These are phyloP conservation scores for Meta bourneti DNA, from an alignment of 2,888 invertebrate species.

Conservation along the genomic window DNA sequence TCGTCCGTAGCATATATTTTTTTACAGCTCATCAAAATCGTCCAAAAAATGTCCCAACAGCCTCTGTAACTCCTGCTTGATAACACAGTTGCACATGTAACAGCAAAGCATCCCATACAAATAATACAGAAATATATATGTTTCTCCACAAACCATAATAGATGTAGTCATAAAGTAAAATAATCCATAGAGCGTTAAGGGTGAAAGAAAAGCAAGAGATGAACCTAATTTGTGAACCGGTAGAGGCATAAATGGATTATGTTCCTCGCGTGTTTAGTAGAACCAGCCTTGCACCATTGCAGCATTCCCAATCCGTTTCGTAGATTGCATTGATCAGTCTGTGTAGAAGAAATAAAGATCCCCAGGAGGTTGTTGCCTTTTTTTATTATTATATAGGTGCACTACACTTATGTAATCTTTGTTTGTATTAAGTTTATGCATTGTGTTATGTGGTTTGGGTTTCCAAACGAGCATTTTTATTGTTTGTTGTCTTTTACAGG, in stretches of 20 bases:
- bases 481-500: neutral
- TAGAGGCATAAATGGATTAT: slow-evolving; percentile 40
- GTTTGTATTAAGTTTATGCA: neutral
- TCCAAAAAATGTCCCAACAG: no score
- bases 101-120: no score
- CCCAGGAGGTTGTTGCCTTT: neutral
- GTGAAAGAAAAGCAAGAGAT: neutral
- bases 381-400: neutral
- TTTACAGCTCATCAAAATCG: no score
- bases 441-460: neutral
- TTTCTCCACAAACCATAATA: neutral
- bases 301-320: slow-evolving; percentile 8
- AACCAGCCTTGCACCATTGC: neutral
- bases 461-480: neutral
- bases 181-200: slow-evolving; percentile 12
- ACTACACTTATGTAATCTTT: neutral
- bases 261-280: slow-evolving; percentile 20
- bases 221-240: slow-evolving; percentile 26
- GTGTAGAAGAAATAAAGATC: slow-evolving; percentile 25
- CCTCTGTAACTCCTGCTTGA: no score
- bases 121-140: no score
- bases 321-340: slow-evolving; percentile 45
- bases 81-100: no score
- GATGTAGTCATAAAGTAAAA: neutral
- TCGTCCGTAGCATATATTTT: no score